A percentile compares a stretch with the other conserved stretches of the same genome.
Conservation (phyloP, 2,113 vertebrate genomes). For the Todiramphus chloris region DNA sequence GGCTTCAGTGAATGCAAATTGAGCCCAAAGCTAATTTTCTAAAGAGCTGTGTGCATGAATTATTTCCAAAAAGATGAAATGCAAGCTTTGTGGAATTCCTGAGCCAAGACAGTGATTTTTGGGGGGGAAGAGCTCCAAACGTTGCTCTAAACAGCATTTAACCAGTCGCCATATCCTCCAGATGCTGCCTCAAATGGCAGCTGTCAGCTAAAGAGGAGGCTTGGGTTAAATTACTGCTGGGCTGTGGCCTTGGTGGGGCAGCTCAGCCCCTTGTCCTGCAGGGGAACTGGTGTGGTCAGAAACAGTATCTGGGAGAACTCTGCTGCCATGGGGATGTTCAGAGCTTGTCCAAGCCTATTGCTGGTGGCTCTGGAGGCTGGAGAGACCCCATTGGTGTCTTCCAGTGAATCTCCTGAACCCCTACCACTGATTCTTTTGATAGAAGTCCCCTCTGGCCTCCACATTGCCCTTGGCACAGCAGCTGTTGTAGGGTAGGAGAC, state of each 20-base stretch:
- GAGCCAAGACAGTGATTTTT: not conserved
- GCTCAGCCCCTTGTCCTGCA: not conserved
- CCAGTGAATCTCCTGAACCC: not conserved
- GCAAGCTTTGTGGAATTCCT: not conserved
- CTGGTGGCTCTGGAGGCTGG: not conserved
- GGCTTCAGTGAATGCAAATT: not conserved
- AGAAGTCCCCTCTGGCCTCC: not conserved
- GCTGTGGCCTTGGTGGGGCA: not conserved
- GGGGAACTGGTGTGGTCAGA: not conserved
- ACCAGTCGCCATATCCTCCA: not conserved
- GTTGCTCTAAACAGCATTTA: not conserved
- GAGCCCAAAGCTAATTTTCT: conserved; percentile 1
- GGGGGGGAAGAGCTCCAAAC: not conserved
- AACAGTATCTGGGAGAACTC: not conserved
- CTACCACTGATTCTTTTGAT: not conserved
- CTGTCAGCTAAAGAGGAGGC: not conserved
- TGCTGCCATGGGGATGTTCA: not conserved
- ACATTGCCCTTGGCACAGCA: not conserved
- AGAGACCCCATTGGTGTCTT: not conserved
- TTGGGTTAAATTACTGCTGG: not conserved
- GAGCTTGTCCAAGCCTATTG: not conserved
- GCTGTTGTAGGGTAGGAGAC: not conserved
- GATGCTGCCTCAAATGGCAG: not conserved
- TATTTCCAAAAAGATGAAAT: not conserved
- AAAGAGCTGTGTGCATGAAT: not conserved